These are phyloP conservation scores for Perognathus longimembris DNA, from an alignment of 2,113 vertebrate species.

Conservation along the genomic window DNA sequence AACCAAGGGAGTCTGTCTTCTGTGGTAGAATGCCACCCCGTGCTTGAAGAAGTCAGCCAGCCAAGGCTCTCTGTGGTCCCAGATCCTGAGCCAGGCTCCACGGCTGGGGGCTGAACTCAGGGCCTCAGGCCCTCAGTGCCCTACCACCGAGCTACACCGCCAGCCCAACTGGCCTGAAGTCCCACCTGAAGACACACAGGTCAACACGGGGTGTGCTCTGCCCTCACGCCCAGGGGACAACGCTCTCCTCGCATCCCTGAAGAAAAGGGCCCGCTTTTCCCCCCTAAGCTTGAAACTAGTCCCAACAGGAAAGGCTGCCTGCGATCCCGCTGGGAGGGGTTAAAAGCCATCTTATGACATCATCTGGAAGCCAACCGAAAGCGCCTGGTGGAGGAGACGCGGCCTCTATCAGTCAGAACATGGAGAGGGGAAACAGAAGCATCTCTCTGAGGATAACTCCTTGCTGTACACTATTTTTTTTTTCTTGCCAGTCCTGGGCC, in stretches of 20 bases:
- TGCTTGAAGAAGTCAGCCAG: background rate
- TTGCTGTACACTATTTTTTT: conserved; percentile 79
- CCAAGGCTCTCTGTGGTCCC: too few relatives aligned
- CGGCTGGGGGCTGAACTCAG: too few relatives aligned
- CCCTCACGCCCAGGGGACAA: conserved; percentile 36
- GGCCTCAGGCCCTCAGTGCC: too few relatives aligned
- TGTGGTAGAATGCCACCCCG: background rate
- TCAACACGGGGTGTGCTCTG: background rate
- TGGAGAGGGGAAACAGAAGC: conserved; percentile 78
- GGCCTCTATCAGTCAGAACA: conserved; percentile 78
- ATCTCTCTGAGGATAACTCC: conserved; percentile 80
- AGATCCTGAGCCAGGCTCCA: too few relatives aligned
- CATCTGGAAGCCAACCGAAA: conserved; percentile 80
- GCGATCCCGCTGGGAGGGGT: conserved; percentile 65
- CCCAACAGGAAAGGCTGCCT: conserved; percentile 57
- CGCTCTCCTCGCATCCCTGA: background rate
- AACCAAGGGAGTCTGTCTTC: background rate
- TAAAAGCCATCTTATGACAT: conserved; percentile 79
- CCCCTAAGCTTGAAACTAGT: background rate
- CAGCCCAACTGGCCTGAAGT: background rate
- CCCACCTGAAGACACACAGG: background rate
- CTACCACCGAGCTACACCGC: background rate
- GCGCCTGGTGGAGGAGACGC: conserved; percentile 72
- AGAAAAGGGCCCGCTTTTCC: conserved; percentile 32
- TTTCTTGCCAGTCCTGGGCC: too few relatives aligned